Base-by-base conservation (phyloP, 2,797 vertebrate genomes). In the Acanthis flammea region DNA sequence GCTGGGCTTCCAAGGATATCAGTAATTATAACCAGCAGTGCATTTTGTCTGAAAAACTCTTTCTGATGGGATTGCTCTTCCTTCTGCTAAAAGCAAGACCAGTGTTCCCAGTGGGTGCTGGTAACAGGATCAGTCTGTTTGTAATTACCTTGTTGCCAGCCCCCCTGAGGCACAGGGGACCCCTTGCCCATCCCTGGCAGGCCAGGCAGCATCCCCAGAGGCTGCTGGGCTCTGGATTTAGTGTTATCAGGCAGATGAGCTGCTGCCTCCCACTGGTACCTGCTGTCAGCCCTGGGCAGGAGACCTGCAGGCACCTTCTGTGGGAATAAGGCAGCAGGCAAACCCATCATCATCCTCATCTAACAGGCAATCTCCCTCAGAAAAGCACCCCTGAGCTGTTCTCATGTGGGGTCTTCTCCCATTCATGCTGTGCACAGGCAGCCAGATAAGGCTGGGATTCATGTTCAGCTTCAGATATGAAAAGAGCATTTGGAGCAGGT, bases 11-110 rank as follows among this genome's bases (percentile, higher is more conserved):
- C 78, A 67, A 90, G 66, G 60, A 47, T 82, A 74, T 1, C 2
- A 61, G 41, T 27, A 68, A 80, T 84, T 90, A 30, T 35, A 79
- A 62, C 25, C 3, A 4, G 30, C 1, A 8, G n/a, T 50, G n/a
- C 8, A 8, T 94, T 95, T 84, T 90, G 51, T 60, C 53, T 81
- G 66, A 30, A 87, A 77, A 93, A 50, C 15, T 23, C 33, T 61
- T 75, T 77, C 79, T 79, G 57, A 45, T 67, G 41, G 41, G 61
- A 85, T 63, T 93, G 71, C 45, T 92, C 41, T 72, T 82, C n/a
- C 37, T 75, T 66, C 51, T 76, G 48, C 58, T 92, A 17, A 90
- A 86, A 90, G 39, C 33, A 86, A 67, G 86, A 78, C 7, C 31
- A 31, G 13, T 42, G 78, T 45, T 91, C 45, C 77, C 28, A 13